Evolutionary conservation across 2,113 vertebrate species (phyloP).

Genomic region (Esox niger): DNA sequence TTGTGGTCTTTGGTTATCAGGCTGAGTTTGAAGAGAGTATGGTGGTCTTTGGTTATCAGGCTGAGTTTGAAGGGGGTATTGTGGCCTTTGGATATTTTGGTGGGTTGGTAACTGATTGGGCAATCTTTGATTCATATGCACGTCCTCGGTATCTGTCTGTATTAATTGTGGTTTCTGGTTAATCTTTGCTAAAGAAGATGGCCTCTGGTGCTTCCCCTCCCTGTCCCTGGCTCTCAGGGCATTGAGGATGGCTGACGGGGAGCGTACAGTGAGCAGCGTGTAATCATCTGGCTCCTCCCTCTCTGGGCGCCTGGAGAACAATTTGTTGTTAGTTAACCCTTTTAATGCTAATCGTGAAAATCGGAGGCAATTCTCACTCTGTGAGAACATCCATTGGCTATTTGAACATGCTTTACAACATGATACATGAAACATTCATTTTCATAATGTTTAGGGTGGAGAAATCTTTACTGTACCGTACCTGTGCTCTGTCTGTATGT

Average conservation of each 20-base stretch:
- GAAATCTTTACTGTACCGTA: neutral
- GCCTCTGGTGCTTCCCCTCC: slow-evolving; percentile 9
- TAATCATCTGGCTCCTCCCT: slow-evolving; percentile 3
- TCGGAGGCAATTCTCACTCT: neutral
- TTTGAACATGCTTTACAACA: too few relatives aligned
- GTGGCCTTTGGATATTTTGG: too few relatives aligned
- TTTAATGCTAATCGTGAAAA: neutral
- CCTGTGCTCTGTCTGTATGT: slow-evolving; percentile 12
- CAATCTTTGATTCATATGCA: too few relatives aligned
- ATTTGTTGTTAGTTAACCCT: neutral
- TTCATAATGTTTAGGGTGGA: neutral
- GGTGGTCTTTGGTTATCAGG: too few relatives aligned
- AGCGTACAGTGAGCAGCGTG: neutral
- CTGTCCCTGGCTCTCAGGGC: neutral
- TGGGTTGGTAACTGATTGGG: too few relatives aligned
- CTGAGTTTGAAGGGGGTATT: too few relatives aligned
- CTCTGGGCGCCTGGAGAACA: slow-evolving; percentile 13
- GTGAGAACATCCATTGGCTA: neutral
- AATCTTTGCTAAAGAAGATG: too few relatives aligned
- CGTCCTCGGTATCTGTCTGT: too few relatives aligned
- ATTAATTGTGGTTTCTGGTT: too few relatives aligned
- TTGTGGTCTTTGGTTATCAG: too few relatives aligned
- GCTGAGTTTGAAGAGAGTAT: too few relatives aligned
- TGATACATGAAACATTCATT: neutral
- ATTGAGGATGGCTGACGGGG: slow-evolving; percentile 14